Percentiles rank a stretch among this genome's conserved stretches.
phyloP scores from a whole-genome alignment of 64 coral and sea anemone genomes.

The Actinia equina region DNA sequence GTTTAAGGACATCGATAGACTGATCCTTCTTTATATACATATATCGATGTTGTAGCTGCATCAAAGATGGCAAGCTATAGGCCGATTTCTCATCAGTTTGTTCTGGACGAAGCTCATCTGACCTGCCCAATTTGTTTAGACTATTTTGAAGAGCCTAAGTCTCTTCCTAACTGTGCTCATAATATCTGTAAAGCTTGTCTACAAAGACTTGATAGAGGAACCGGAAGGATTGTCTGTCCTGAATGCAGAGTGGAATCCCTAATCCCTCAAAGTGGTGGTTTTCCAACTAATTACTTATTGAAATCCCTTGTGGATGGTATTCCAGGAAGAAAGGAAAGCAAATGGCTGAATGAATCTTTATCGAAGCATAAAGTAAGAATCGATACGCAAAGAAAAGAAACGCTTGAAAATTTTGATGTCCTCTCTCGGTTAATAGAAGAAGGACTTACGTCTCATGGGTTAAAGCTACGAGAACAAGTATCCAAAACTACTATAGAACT shows the following conservation, averaged over 20 bases:
- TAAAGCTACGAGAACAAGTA: too few species aligned
- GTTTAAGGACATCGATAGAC: too few species aligned
- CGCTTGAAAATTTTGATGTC: too few species aligned
- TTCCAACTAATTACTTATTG: neutral
- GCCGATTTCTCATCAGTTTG: neutral
- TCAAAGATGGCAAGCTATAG: too few species aligned
- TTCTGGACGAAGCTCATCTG: neutral
- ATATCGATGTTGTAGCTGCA: too few species aligned
- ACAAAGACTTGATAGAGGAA: neutral
- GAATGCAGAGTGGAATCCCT: neutral
- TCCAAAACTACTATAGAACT: too few species aligned
- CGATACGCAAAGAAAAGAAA: too few species aligned
- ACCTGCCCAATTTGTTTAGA: neutral
- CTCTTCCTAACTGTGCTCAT: constrained; percentile 5
- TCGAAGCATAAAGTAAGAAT: too few species aligned
- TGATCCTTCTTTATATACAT: too few species aligned
- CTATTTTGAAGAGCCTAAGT: neutral
- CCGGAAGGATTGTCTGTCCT: neutral
- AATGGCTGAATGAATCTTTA: neutral
- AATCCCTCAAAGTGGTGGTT: neutral
- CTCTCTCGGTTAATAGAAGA: too few species aligned
- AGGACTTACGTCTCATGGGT: too few species aligned
- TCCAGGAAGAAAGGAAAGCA: neutral
- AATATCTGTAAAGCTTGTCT: neutral
- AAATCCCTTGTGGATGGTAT: neutral